Conservation (phyloP, 2,888 invertebrate species). For the Cotesia congregata region DNA sequence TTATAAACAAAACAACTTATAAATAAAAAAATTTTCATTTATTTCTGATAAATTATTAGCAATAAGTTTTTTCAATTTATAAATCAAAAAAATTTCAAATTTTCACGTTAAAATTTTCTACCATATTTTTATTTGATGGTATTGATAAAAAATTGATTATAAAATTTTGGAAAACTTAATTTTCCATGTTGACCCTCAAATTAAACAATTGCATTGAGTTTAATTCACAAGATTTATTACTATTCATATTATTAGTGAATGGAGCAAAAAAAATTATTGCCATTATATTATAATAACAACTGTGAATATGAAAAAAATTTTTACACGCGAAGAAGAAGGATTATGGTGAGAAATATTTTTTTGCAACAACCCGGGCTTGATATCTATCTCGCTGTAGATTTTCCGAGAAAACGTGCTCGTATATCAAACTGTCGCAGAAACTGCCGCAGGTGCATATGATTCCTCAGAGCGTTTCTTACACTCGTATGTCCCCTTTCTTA, state of each 20-base stretch:
- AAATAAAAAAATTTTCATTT: too few relatives aligned
- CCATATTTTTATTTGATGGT: too few relatives aligned
- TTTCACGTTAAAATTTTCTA: too few relatives aligned
- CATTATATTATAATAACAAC: background rate
- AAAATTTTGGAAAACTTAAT: too few relatives aligned
- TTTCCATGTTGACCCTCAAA: too few relatives aligned
- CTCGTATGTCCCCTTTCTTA: slow-evolving; percentile 20
- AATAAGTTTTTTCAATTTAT: too few relatives aligned
- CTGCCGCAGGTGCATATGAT: slow-evolving; percentile 52
- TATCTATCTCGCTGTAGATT: slow-evolving; percentile 20
- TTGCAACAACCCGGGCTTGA: slow-evolving; percentile 10
- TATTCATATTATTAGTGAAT: background rate
- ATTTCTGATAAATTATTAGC: too few relatives aligned
- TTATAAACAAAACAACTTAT: too few relatives aligned
- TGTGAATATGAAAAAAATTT: background rate
- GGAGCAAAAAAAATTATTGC: background rate
- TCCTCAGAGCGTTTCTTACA: slow-evolving; percentile 39
- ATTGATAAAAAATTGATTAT: too few relatives aligned
- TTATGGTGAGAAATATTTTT: slow-evolving; percentile 24
- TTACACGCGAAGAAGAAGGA: background rate
- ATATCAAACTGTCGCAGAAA: slow-evolving; percentile 54
- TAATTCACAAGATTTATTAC: too few relatives aligned
- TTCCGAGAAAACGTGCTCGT: slow-evolving; percentile 40
- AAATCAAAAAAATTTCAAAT: too few relatives aligned
- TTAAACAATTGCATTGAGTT: too few relatives aligned